Evolutionary conservation across 2,888 invertebrate species (phyloP).

Genomic region (Nephrocerus scutellatus): DNA sequence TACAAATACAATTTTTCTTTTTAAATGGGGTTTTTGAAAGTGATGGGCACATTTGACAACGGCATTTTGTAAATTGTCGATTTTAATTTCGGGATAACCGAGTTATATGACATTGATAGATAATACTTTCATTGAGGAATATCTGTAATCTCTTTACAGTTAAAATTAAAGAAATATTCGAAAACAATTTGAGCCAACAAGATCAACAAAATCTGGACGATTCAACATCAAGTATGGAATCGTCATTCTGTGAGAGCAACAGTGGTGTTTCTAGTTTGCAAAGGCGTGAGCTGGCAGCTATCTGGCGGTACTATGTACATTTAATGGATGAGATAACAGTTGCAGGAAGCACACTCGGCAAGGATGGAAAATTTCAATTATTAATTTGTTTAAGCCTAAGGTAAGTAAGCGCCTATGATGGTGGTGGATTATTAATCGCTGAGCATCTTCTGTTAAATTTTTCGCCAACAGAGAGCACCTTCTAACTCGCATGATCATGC

Average conservation of each 20-base stretch:
- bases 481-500: slow-evolving; percentile 83
- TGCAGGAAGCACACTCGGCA: slow-evolving; percentile 71
- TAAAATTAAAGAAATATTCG: slow-evolving; percentile 67
- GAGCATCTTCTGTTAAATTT: slow-evolving; percentile 9
- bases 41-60: too few species aligned
- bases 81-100: too few species aligned
- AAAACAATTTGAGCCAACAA: slow-evolving; percentile 52
- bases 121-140: slow-evolving; percentile 1
- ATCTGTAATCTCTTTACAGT: slow-evolving; percentile 24
- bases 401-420: too few species aligned
- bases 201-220: slow-evolving; percentile 32
- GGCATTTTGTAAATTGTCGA: too few species aligned
- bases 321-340: slow-evolving; percentile 82
- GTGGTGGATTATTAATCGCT: neutral
- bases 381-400: slow-evolving; percentile 90
- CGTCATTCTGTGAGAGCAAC: slow-evolving; percentile 32
- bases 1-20: too few species aligned
- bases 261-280: slow-evolving; percentile 31
- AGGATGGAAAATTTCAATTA: slow-evolving; percentile 96
- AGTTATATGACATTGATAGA: neutral
- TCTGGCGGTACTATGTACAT: slow-evolving; percentile 83
- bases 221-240: slow-evolving; percentile 37
- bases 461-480: slow-evolving; percentile 65
- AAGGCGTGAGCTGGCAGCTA: slow-evolving; percentile 56
- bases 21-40: too few species aligned